Base-by-base conservation (phyloP, 2,888 invertebrate genomes). In the Andrena minutula region DNA sequence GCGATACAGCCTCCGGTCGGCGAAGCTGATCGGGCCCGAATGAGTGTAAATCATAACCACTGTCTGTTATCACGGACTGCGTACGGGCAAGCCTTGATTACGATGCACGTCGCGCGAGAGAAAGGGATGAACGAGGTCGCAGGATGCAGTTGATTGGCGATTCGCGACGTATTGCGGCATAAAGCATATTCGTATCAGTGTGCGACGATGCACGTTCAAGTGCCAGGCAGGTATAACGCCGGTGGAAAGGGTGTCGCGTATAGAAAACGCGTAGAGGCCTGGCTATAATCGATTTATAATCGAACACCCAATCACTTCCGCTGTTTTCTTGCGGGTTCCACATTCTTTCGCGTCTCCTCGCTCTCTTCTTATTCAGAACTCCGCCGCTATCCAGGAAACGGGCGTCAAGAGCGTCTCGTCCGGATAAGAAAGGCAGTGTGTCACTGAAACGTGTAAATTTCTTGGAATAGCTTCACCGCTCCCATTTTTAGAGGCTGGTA, bases 121-220 rank as follows among this genome's bases (percentile, higher is more conserved):
- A 79, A 68, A 81, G 64, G 58, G 74, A 32, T 41, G 79, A 87
- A 90, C 83, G 89, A 86, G 90, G 89, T 84, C 89, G 89, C 89
- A 90, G 90, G 90, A 91, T 89, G 88, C 88, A 82, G 85, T 81
- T 88, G 90, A 91, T 90, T 90, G 90, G 83, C 78, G 82, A 89
- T 89, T 85, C 78, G 79, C 78, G 56, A 75, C 77, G 49, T 82
- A 66, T 56, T 12, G 60, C 66, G 1, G 26, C 26, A n/a, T 30
- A 30, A 79, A 69, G 32, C 68, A 74, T 68, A 63, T 16, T 60
- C 63, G 49, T 35, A 70, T 65, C 61, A 16, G 32, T 75, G 71
- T 68, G 53, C 49, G 49, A 23, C 30, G 51, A 71, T 30, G 12
- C 12, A 65, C 16, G 47, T n/a, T 12, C n/a, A 63, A 41, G 51